Conservation (phyloP, 2,888 invertebrate species). For the Criorhina ranunculi region DNA sequence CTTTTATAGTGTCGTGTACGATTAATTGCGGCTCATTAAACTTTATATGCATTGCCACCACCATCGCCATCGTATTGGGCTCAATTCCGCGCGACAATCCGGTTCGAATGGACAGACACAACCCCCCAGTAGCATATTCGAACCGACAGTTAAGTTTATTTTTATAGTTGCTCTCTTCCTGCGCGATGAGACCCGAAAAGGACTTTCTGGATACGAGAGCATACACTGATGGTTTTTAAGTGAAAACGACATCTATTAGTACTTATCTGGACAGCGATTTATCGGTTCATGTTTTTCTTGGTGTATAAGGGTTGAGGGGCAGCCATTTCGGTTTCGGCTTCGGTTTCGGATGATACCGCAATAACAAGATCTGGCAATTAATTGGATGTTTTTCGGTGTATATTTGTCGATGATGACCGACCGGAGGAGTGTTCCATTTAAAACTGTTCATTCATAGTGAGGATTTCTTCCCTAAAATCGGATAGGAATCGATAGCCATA, state of each 20-base stretch:
- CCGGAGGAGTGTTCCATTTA: conserved; percentile 53
- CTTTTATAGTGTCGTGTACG: conserved; percentile 83
- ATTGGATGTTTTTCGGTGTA: conserved; percentile 46
- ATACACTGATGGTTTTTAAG: conserved; percentile 57
- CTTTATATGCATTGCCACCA: conserved; percentile 81
- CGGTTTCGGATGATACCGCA: conserved; percentile 59
- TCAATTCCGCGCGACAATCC: conserved; percentile 37
- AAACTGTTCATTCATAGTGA: conserved; percentile 17
- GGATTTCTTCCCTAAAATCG: conserved; percentile 31
- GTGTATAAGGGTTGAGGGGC: not conserved
- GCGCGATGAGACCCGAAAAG: conserved; percentile 36
- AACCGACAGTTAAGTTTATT: conserved; percentile 67
- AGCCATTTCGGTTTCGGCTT: conserved; percentile 49
- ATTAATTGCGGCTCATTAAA: conserved; percentile 85
- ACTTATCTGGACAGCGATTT: conserved; percentile 74
- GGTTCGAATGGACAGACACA: conserved; percentile 38
- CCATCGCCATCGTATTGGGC: conserved; percentile 23
- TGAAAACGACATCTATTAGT: conserved; percentile 76
- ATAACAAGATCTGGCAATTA: conserved; percentile 73
- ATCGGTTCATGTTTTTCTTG: conserved; percentile 66
- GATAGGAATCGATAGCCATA: conserved; percentile 37
- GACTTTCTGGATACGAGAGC: conserved; percentile 36
- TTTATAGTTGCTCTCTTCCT: conserved; percentile 59
- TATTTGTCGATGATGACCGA: conserved; percentile 11
- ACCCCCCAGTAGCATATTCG: conserved; percentile 28